Conservation (phyloP, 2,113 vertebrate genomes). For the Xiphorhynchus elegans region DNA sequence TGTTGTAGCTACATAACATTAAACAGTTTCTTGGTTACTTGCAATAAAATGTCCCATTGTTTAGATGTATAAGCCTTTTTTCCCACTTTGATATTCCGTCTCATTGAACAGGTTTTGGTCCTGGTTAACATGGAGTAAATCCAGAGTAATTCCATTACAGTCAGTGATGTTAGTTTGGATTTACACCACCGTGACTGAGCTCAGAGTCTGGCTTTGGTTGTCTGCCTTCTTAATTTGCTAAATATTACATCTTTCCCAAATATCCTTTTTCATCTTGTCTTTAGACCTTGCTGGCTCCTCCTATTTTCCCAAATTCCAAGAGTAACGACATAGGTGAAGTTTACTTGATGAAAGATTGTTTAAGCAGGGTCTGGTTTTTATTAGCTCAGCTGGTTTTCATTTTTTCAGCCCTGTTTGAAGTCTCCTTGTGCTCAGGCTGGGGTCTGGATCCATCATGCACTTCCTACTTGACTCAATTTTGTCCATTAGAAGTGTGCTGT, state of each 20-base stretch:
- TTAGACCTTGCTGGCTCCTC: constrained; percentile 3
- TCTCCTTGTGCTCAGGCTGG: background rate
- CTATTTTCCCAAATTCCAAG: constrained; percentile 23
- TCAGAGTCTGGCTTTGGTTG: constrained; percentile 20
- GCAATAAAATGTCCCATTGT: background rate
- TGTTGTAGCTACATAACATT: background rate
- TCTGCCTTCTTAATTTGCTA: background rate
- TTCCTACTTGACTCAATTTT: constrained; percentile 33
- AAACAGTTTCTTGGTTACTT: background rate
- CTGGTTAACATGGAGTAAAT: constrained; percentile 11
- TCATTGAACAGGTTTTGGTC: background rate
- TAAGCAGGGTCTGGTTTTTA: constrained; percentile 24
- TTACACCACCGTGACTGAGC: constrained; percentile 44
- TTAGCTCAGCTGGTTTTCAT: constrained; percentile 34
- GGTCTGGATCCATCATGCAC: constrained; percentile 12
- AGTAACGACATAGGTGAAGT: constrained; percentile 36
- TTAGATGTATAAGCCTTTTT: background rate
- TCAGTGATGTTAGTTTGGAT: constrained; percentile 26
- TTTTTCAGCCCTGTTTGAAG: constrained; percentile 35
- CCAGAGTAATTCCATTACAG: background rate
- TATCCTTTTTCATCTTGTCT: background rate
- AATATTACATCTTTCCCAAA: background rate
- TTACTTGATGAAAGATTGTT: constrained; percentile 35
- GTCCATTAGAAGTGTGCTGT: background rate
- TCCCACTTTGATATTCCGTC: background rate